A percentile compares a stretch with the other conserved stretches of the same genome.
Conservation (phyloP, 2,113 vertebrate genomes). For the Cebidichthys violaceus region DNA sequence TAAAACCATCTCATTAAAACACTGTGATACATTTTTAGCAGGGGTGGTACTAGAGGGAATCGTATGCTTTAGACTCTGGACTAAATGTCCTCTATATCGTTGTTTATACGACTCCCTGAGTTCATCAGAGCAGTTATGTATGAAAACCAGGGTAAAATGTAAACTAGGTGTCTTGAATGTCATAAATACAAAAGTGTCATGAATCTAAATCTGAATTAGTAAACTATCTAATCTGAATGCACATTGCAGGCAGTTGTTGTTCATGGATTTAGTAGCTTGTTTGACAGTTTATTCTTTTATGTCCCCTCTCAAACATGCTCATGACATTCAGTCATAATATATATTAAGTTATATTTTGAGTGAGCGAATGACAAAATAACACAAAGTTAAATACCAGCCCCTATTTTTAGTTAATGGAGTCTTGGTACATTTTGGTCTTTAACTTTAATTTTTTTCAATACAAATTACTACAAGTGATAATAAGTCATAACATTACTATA, state of each 20-base stretch:
- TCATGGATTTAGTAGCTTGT: neutral
- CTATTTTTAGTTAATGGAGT: neutral
- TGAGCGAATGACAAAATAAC: neutral
- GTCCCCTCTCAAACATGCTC: neutral
- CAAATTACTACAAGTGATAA: neutral
- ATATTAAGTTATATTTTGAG: neutral
- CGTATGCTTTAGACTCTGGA: neutral
- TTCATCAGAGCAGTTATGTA: neutral
- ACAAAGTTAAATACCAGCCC: neutral
- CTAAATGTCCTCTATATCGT: neutral
- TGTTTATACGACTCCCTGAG: neutral
- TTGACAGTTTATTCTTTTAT: neutral
- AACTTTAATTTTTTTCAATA: neutral
- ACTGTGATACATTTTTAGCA: conserved; percentile 40
- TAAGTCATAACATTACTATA: neutral
- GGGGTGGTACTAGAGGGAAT: conserved; percentile 32
- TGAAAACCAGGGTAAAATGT: neutral
- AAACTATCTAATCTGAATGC: neutral
- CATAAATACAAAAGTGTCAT: neutral
- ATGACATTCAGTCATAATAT: too few relatives aligned
- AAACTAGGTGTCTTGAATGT: neutral
- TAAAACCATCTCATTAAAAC: conserved; percentile 63
- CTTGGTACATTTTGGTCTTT: too few relatives aligned
- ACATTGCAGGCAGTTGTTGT: neutral
- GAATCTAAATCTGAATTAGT: too few relatives aligned